Conservation (phyloP, 2,888 invertebrate genomes). For the Drosophila mimetica region DNA sequence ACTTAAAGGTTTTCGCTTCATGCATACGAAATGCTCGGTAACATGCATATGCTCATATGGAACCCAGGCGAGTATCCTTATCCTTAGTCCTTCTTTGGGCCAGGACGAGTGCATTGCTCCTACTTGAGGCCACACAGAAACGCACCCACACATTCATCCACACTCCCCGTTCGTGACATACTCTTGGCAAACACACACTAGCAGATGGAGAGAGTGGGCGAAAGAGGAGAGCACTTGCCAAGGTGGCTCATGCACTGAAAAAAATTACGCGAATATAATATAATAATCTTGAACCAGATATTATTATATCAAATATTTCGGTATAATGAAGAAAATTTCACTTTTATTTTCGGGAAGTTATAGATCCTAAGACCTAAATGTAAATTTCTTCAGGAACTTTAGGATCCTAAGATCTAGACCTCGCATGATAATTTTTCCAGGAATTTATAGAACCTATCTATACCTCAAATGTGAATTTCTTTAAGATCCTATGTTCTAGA, state of each 20-base stretch:
- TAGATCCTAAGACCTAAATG: too few species aligned
- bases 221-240: constrained; percentile 46
- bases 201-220: constrained; percentile 16
- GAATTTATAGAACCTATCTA: too few species aligned
- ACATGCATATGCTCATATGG: constrained; percentile 38
- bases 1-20: constrained; percentile 75
- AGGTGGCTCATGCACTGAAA: constrained; percentile 24
- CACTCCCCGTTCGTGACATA: constrained; percentile 75
- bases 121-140: constrained; percentile 66
- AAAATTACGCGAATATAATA: too few species aligned
- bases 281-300: too few species aligned
- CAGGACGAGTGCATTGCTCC: constrained; percentile 76
- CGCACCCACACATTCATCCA: constrained; percentile 3
- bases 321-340: too few species aligned
- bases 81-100: constrained; percentile 45
- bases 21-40: constrained; percentile 66
- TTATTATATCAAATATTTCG: too few species aligned
- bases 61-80: constrained; percentile 23
- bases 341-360: too few species aligned
- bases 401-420: too few species aligned
- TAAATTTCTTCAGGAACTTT: too few species aligned
- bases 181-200: constrained; percentile 57
- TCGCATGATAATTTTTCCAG: too few species aligned
- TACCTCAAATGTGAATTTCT: too few species aligned
- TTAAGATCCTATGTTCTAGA: too few species aligned